Evolutionary conservation across 2,888 invertebrate genomes (phyloP).

Genomic region (Stenodera caucasica): DNA sequence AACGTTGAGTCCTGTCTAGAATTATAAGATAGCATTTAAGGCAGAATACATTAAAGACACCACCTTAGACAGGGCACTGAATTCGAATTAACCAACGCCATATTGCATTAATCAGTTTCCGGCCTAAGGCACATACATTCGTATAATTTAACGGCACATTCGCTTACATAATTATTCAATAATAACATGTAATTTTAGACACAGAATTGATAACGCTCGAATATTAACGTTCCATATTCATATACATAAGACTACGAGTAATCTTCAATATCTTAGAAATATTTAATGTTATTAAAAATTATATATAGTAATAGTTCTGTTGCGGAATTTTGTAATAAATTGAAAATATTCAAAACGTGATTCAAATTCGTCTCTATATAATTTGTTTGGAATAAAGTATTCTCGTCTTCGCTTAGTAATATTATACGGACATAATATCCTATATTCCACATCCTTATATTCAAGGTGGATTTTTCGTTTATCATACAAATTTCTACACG

Average conservation of each 20-base stretch:
- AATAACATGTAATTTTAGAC: constrained; percentile 36
- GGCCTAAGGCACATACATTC: constrained; percentile 36
- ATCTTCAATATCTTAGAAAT: not conserved
- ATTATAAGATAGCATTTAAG: constrained; percentile 37
- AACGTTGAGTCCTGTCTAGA: constrained; percentile 34
- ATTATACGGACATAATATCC: constrained; percentile 12
- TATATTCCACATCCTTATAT: constrained; percentile 3
- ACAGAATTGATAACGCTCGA: constrained; percentile 20
- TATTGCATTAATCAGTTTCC: constrained; percentile 43
- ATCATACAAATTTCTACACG: constrained; percentile 19
- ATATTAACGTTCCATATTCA: no score
- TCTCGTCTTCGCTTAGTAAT: constrained; percentile 7
- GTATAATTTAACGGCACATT: constrained; percentile 28
- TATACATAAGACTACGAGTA: no score
- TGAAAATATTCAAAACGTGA: constrained; percentile 1
- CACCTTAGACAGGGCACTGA: constrained; percentile 35
- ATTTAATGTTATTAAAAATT: constrained; percentile 1
- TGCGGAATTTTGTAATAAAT: not conserved
- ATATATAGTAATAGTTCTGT: not conserved
- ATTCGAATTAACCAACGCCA: constrained; percentile 41
- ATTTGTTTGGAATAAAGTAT: constrained; percentile 5
- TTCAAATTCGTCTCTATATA: not conserved
- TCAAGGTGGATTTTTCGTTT: constrained; percentile 9
- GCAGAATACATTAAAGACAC: constrained; percentile 37
- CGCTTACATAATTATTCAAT: constrained; percentile 34